Base-by-base conservation (phyloP, 2,113 vertebrate species). In the Callopanchax toddi region DNA sequence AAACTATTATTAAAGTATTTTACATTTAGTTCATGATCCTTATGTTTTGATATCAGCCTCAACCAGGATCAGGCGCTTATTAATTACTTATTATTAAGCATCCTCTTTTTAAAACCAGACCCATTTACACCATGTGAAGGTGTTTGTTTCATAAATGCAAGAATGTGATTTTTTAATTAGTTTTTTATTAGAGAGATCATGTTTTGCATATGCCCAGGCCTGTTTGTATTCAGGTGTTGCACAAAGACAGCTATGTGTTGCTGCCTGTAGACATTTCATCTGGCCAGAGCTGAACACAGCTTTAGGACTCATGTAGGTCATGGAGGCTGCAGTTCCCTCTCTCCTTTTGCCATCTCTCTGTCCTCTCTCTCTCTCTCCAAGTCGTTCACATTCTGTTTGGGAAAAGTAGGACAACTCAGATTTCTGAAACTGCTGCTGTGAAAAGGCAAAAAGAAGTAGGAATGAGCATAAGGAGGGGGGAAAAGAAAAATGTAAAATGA, bases 241-340 rank as follows among this genome's bases (percentile, higher is more conserved):
- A 79, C 62, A 74, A 74, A 84, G 57, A 66, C 65, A 71, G 75
- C 74, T 81, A 78, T 85, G 83, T 85, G 67, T 78, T 74, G 69
- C 84, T 83, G 84, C 69, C 72, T 75, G 58, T 53, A 71, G 80
- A 57, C 67, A 75, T 76, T 83, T 81, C 76, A 81, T 83, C 78
- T 84, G 77, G 78, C 68, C 68, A 63, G 79, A 84, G 65, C 76
- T 77, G 61, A 79, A 53, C 60, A 77, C 87, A 87, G 86, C 78
- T 72, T 82, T 81, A 87, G 74, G 88, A 90, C 91, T 91, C 90
- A 89, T 92, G 87, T 92, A 93, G 91, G 91, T 93, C 92, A 93
- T 82, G 79, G 71, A 88, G 84, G 70, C 90, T 88, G 82, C 84
- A 88, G 85, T 54, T 73, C 65, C 32, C 71, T 61, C 51, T 61